Conservation (phyloP, 2,888 invertebrate genomes). For the Andrena fulva region DNA sequence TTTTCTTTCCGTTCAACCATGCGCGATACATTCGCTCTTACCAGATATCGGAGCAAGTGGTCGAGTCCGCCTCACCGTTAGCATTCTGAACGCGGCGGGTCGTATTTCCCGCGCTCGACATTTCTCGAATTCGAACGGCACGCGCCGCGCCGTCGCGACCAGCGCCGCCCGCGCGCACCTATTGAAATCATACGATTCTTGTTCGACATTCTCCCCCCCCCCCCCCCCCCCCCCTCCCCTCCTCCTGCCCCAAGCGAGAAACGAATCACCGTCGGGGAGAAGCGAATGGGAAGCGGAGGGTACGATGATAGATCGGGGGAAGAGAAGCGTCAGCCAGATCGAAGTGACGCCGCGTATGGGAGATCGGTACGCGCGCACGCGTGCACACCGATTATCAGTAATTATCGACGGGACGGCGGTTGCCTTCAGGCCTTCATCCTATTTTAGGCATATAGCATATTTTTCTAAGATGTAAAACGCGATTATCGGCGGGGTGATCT, state of each 20-base stretch:
- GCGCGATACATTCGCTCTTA: too few species aligned
- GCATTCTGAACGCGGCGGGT: too few species aligned
- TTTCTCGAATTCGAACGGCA: not conserved
- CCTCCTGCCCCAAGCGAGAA: not conserved
- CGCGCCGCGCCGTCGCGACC: slow-evolving; percentile 7
- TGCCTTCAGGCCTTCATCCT: slow-evolving; percentile 84
- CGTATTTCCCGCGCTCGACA: too few species aligned
- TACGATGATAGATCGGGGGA: slow-evolving; percentile 3
- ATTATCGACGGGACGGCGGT: slow-evolving; percentile 79
- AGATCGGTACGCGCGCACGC: slow-evolving; percentile 61
- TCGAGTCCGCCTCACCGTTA: too few species aligned
- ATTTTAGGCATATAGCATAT: slow-evolving; percentile 84
- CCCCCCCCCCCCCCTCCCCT: too few species aligned
- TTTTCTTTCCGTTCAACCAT: not conserved
- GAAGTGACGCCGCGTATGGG: slow-evolving; percentile 30
- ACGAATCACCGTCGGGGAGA: not conserved
- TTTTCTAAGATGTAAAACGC: slow-evolving; percentile 84
- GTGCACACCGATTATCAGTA: slow-evolving; percentile 73
- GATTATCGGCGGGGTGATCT: slow-evolving; percentile 75
- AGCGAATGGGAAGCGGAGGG: slow-evolving; percentile 2
- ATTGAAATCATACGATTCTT: slow-evolving; percentile 60
- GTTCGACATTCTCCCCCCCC: slow-evolving; percentile 22
- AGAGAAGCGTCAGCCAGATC: slow-evolving; percentile 2
- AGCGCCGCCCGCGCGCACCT: slow-evolving; percentile 6
- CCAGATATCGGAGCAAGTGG: too few species aligned